These are phyloP conservation scores for Oscheius sp. DNA, from an alignment of 2,888 invertebrate genomes.

Conservation along the genomic window DNA sequence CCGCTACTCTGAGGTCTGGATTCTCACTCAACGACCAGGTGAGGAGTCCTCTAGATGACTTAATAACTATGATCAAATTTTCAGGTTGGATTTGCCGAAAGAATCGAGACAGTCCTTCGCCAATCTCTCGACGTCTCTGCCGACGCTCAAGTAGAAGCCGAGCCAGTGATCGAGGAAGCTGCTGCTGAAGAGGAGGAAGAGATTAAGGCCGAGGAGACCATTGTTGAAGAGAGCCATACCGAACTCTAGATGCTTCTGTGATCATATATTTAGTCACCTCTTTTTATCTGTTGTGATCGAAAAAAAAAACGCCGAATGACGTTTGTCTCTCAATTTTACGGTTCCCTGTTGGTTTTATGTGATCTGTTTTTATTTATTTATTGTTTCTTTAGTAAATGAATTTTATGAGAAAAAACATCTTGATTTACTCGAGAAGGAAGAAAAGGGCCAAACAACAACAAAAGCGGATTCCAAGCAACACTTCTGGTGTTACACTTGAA, in stretches of 20 bases:
- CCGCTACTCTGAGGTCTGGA: constrained; percentile 92
- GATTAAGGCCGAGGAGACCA: constrained; percentile 50
- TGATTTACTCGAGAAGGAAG: too few species aligned
- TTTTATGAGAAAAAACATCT: not conserved
- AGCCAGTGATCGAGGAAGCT: constrained; percentile 73
- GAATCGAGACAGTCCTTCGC: constrained; percentile 87
- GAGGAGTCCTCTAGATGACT: not conserved
- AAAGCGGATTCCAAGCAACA: too few species aligned
- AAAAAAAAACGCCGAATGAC: constrained; percentile 9
- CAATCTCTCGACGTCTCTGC: constrained; percentile 71
- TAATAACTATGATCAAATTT: not conserved
- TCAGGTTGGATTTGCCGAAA: constrained; percentile 83
- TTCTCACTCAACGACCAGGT: constrained; percentile 82
- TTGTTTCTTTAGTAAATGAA: not conserved
- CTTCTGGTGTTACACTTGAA: too few species aligned
- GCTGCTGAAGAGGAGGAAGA: constrained; percentile 77
- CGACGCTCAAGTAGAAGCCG: constrained; percentile 66
- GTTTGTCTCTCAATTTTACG: constrained; percentile 22
- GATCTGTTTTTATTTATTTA: constrained; percentile 29
- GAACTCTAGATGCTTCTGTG: constrained; percentile 60
- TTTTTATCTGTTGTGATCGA: constrained; percentile 13
- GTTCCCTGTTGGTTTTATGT: constrained; percentile 24
- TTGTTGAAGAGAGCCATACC: constrained; percentile 67
- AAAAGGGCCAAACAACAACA: too few species aligned
- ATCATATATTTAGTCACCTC: not conserved